These are phyloP conservation scores for Apodemia duryi DNA, from an alignment of 2,888 invertebrate species.

Conservation along the genomic window DNA sequence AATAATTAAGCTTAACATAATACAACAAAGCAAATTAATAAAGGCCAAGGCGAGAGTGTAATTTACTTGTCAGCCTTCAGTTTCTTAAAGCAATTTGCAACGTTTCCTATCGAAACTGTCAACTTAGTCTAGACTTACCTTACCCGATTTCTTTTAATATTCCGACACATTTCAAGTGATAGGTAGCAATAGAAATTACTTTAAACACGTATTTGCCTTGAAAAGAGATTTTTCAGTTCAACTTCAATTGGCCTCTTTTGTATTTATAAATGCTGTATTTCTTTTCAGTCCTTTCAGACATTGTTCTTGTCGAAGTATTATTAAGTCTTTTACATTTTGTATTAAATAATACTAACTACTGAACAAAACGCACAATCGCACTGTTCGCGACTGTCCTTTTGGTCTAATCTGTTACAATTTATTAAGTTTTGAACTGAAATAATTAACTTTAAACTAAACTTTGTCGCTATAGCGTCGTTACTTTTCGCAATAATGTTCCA, in stretches of 20 bases:
- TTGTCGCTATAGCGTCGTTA: too few relatives aligned
- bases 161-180: conserved; percentile 5
- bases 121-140: background rate
- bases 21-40: background rate
- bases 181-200: background rate
- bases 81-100: conserved; percentile 5
- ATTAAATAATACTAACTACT: too few relatives aligned
- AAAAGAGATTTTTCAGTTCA: background rate
- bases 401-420: too few relatives aligned
- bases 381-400: too few relatives aligned
- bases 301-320: too few relatives aligned
- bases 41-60: background rate
- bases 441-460: too few relatives aligned
- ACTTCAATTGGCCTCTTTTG: background rate
- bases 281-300: background rate
- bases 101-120: conserved; percentile 2
- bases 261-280: background rate
- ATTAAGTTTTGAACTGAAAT: too few relatives aligned
- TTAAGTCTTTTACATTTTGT: too few relatives aligned
- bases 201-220: background rate
- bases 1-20: background rate
- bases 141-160: background rate
- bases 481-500: too few relatives aligned
- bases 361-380: too few relatives aligned
- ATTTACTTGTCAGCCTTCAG: background rate